Evolutionary conservation across 1,140 invertebrate genomes (phyloP).

Genomic region (Thalassaphorura encarpata): DNA sequence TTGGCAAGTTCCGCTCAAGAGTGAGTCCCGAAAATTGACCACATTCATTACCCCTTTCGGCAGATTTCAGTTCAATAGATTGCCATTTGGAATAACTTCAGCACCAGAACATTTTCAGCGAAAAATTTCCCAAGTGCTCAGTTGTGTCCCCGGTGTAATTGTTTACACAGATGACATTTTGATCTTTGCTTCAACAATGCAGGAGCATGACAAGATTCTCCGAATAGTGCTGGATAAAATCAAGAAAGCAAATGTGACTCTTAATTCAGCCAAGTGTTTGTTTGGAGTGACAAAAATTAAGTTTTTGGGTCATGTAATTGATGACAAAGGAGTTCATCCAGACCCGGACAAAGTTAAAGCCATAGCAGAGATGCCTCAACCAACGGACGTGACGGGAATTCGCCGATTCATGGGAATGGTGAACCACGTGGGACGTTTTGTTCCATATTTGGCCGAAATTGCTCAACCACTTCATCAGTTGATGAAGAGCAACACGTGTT

Average conservation of each 20-base stretch:
- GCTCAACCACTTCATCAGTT: slow-evolving; percentile 33
- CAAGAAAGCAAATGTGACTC: slow-evolving; percentile 15
- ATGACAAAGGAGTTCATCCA: slow-evolving; percentile 35
- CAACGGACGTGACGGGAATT: slow-evolving; percentile 31
- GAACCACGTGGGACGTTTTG: slow-evolving; percentile 36
- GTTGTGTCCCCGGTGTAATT: slow-evolving; percentile 35
- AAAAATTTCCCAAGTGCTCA: slow-evolving; percentile 41
- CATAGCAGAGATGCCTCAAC: slow-evolving; percentile 30
- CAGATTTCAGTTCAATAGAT: slow-evolving; percentile 36
- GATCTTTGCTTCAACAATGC: slow-evolving; percentile 35
- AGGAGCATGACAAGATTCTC: slow-evolving; percentile 34
- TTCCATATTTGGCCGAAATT: slow-evolving; percentile 32
- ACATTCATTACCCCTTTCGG: slow-evolving; percentile 36
- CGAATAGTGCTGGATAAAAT: slow-evolving; percentile 12
- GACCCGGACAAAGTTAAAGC: slow-evolving; percentile 36
- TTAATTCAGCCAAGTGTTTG: slow-evolving; percentile 32
- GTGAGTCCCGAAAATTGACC: slow-evolving; percentile 20
- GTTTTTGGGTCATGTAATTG: slow-evolving; percentile 39
- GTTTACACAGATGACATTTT: slow-evolving; percentile 47
- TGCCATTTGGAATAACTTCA: slow-evolving; percentile 42
- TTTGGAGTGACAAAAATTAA: slow-evolving; percentile 32
- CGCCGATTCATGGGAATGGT: slow-evolving; percentile 34
- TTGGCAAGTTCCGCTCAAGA: slow-evolving; percentile 10
- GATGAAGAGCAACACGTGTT: no score
- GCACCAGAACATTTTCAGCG: slow-evolving; percentile 43